Evolutionary conservation across 2,888 invertebrate genomes (phyloP).

Genomic region (Ganaspis brasiliensis): DNA sequence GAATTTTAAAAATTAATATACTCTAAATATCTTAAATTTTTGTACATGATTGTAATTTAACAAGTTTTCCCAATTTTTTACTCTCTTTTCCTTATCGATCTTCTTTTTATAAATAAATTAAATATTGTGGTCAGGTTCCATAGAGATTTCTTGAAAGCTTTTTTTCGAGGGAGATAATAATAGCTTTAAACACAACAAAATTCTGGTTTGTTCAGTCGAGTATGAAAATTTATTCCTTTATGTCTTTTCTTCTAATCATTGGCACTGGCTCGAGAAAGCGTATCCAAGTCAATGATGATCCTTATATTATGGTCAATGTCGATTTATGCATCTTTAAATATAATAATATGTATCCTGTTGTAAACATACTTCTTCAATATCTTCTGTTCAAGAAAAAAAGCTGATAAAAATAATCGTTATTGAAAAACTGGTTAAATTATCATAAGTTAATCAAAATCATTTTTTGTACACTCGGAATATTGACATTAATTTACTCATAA

Average conservation of each 20-base stretch:
- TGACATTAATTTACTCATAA: no score
- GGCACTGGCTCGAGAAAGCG: constrained; percentile 3
- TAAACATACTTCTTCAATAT: constrained; percentile 27
- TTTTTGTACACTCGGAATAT: no score
- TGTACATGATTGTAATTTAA: no score
- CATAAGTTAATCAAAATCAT: no score
- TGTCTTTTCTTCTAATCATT: constrained; percentile 6
- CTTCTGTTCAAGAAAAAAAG: not conserved
- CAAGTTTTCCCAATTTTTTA: not conserved
- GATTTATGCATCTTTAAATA: constrained; percentile 19
- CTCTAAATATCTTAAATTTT: no score
- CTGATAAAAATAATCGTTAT: not conserved
- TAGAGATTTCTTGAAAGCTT: not conserved
- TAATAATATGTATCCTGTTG: constrained; percentile 14
- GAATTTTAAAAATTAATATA: no score
- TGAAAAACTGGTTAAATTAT: not conserved
- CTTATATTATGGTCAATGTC: constrained; percentile 20
- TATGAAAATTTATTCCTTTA: constrained; percentile 23
- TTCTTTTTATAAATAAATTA: constrained; percentile 3
- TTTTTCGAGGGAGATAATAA: not conserved
- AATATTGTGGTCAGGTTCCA: not conserved
- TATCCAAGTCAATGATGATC: constrained; percentile 24
- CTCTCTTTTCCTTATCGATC: not conserved
- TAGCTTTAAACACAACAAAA: not conserved
- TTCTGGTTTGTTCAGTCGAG: constrained; percentile 18